Conservation (phyloP, 1,140 invertebrate genomes). For the Papilio aristodemus region DNA sequence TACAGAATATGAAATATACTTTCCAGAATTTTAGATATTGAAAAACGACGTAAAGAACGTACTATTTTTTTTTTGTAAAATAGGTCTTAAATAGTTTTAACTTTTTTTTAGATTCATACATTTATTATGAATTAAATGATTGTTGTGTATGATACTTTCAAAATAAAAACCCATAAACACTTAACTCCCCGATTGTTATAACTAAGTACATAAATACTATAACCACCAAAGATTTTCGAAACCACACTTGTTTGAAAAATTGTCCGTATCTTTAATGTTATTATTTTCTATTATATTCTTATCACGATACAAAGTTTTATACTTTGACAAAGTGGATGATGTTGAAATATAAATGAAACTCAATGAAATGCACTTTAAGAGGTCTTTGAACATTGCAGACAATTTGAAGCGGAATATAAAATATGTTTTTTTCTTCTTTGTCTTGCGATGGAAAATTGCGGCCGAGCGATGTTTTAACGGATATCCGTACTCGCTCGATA, state of each 20-base stretch:
- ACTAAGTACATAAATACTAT: no score
- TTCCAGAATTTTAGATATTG: not conserved
- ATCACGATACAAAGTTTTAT: not conserved
- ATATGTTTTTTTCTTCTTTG: not conserved
- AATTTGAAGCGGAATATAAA: slow-evolving; percentile 7
- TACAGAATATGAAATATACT: not conserved
- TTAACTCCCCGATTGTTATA: no score
- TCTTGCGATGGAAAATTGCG: slow-evolving; percentile 5
- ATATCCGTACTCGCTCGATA: slow-evolving; percentile 4
- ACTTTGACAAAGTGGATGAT: not conserved
- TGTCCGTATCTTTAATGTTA: no score
- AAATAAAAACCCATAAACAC: no score
- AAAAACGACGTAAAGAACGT: not conserved
- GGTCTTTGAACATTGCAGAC: not conserved
- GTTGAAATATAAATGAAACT: not conserved
- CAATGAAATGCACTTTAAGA: not conserved
- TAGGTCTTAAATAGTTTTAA: no score
- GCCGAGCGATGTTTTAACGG: not conserved
- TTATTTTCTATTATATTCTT: not conserved
- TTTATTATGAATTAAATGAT: no score
- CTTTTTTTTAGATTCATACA: no score
- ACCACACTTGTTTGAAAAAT: no score
- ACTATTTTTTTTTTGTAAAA: not conserved
- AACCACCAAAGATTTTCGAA: no score
- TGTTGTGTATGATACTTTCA: no score